These are phyloP conservation scores for Fragum sueziense DNA, from an alignment of 2,888 invertebrate species.

Conservation along the genomic window DNA sequence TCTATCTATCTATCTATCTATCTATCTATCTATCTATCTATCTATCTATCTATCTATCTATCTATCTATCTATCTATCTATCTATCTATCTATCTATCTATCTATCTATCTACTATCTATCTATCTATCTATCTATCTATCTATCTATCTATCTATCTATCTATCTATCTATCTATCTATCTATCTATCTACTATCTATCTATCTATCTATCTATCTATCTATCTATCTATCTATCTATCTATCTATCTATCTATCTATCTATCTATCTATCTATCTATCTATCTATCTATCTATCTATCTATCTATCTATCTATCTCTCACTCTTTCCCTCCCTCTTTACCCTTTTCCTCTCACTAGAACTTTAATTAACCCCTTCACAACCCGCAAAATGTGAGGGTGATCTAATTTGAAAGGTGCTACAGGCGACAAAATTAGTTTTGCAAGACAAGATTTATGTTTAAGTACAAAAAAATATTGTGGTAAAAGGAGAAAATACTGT, in stretches of 20 bases:
- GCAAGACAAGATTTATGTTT: too few species aligned
- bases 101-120: background rate
- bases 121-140: background rate
- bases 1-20: background rate
- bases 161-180: background rate
- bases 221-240: background rate
- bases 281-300: background rate
- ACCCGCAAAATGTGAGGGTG: too few species aligned
- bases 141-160: background rate
- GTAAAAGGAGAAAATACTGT: too few species aligned
- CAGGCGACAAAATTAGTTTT: too few species aligned
- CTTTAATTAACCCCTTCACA: too few species aligned
- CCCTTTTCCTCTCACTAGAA: too few species aligned
- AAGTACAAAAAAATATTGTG: too few species aligned
- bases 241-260: conserved; percentile 2
- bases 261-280: background rate
- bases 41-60: background rate
- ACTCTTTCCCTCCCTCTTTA: background rate
- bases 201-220: background rate
- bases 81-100: conserved; percentile 1
- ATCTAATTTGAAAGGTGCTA: too few species aligned
- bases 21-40: background rate
- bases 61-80: background rate
- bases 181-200: too few species aligned
- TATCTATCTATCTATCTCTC: background rate